Evolutionary conservation across 2,888 invertebrate genomes (phyloP).

Genomic region (Cynaeus angustus): DNA sequence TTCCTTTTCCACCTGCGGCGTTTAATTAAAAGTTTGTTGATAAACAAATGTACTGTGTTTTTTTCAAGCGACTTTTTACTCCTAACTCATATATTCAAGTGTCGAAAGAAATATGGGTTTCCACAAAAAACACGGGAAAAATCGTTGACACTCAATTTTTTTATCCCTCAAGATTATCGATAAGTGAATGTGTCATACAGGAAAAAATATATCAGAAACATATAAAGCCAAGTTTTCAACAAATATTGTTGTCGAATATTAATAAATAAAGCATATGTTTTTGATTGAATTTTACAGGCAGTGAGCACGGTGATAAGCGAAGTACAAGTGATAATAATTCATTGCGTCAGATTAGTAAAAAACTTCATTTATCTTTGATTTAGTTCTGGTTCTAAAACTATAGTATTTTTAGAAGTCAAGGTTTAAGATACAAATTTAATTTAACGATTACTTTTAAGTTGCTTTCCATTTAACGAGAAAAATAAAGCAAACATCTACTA

Average conservation of each 20-base stretch:
- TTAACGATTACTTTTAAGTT: no score
- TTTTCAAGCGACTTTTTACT: no score
- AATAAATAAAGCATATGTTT: slow-evolving; percentile 39
- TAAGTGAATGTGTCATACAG: background rate
- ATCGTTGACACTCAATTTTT: no score
- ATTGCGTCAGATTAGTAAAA: slow-evolving; percentile 15
- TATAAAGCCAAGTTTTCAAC: slow-evolving; percentile 24
- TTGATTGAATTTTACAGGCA: slow-evolving; percentile 29
- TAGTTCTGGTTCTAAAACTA: no score
- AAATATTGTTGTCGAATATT: slow-evolving; percentile 30
- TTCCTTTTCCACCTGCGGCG: slow-evolving; percentile 38
- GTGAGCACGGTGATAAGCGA: slow-evolving; percentile 29
- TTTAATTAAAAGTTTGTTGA: slow-evolving; percentile 43
- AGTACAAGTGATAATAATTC: slow-evolving; percentile 2
- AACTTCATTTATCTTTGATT: no score
- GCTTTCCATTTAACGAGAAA: no score
- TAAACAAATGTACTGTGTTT: slow-evolving; percentile 14
- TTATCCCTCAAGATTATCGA: no score
- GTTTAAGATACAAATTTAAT: no score
- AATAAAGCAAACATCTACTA: no score
- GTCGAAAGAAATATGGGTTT: background rate
- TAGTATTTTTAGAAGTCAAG: no score
- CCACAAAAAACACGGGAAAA: no score
- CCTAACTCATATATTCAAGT: no score
- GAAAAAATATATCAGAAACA: slow-evolving; percentile 14